These are phyloP conservation scores for Agrotis clavis DNA, from an alignment of 2,888 invertebrate genomes.

Conservation along the genomic window DNA sequence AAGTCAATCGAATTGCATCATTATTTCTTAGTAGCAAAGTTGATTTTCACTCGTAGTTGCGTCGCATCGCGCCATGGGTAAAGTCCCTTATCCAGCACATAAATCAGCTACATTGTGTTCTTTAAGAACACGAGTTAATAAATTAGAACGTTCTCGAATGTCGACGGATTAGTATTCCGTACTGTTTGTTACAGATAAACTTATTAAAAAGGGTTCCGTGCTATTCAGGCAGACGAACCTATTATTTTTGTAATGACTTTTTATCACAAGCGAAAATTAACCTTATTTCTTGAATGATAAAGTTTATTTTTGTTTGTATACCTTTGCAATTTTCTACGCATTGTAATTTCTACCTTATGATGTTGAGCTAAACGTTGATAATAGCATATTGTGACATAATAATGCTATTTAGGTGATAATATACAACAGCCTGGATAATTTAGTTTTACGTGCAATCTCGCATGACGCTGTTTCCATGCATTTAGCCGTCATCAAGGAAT, in stretches of 20 bases:
- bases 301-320: background rate
- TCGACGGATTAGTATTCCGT: slow-evolving; percentile 40
- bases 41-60: no score
- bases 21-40: no score
- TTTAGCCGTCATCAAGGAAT: slow-evolving; percentile 16
- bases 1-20: no score
- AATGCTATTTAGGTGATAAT: slow-evolving; percentile 57
- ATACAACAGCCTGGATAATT: slow-evolving; percentile 49
- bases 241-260: slow-evolving; percentile 45
- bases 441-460: slow-evolving; percentile 61
- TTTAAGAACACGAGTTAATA: slow-evolving; percentile 37
- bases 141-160: slow-evolving; percentile 46
- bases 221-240: slow-evolving; percentile 20
- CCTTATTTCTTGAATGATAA: rapidly evolving
- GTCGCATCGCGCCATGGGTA: no score
- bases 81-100: background rate
- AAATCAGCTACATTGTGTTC: slow-evolving; percentile 15
- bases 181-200: slow-evolving; percentile 46
- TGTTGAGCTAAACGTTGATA: background rate
- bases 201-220: slow-evolving; percentile 54
- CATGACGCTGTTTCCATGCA: slow-evolving; percentile 30
- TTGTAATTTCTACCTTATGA: slow-evolving; percentile 20
- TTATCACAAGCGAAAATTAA: background rate
- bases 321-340: background rate
- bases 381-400: slow-evolving; percentile 24